Conservation (phyloP, 2,113 vertebrate genomes). For the Rutilus rutilus region DNA sequence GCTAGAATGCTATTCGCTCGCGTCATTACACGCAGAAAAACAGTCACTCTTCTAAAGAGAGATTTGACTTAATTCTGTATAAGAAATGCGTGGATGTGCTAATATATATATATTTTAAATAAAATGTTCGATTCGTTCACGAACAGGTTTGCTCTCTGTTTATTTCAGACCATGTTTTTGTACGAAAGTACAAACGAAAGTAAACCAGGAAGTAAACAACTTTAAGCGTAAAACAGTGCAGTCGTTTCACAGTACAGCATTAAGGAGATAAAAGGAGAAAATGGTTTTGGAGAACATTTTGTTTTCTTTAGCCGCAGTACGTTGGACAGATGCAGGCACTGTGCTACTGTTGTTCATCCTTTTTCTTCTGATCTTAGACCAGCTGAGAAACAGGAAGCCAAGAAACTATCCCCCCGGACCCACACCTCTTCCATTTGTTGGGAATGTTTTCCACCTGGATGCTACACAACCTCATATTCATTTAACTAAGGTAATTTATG, state of each 20-base stretch:
- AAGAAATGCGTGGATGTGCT: too few species aligned
- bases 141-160: neutral
- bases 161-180: neutral
- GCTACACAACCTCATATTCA: slow-evolving; percentile 59
- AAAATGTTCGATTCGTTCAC: neutral
- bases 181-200: too few species aligned
- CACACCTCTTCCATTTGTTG: slow-evolving; percentile 66
- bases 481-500: slow-evolving; percentile 67
- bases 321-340: slow-evolving; percentile 18
- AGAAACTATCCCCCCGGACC: slow-evolving; percentile 71
- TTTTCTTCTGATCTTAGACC: slow-evolving; percentile 36
- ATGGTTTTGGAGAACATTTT: slow-evolving; percentile 15
- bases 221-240: too few species aligned
- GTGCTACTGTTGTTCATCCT: slow-evolving; percentile 35
- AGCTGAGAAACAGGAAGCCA: slow-evolving; percentile 50
- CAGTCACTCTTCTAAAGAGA: neutral
- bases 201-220: neutral
- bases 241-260: neutral
- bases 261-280: neutral
- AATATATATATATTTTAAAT: too few species aligned
- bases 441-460: slow-evolving; percentile 65
- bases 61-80: neutral
- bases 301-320: neutral
- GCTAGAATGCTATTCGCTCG: neutral
- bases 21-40: neutral